Evolutionary conservation across 30 jellyfish, hydroid and myxozoan species (phyloP).

Genomic region (Aurelia aurita): DNA sequence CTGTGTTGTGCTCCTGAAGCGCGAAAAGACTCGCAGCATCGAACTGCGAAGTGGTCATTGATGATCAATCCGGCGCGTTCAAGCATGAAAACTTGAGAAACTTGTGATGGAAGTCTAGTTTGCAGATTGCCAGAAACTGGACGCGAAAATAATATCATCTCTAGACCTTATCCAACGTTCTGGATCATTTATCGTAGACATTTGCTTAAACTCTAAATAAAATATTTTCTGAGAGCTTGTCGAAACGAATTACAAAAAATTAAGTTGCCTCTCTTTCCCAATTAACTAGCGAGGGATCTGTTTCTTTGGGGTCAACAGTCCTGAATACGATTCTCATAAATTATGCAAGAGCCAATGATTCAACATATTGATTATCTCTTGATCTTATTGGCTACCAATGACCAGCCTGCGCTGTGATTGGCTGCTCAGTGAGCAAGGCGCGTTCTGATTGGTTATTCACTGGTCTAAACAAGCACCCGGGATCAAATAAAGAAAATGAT

Average conservation of each 20-base stretch:
- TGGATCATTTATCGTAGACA: too few species aligned
- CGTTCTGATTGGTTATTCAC: slow-evolving; percentile 59
- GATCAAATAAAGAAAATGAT: slow-evolving; percentile 60
- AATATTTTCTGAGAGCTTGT: background rate
- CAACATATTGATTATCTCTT: slow-evolving; percentile 32
- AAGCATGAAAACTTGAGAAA: too few species aligned
- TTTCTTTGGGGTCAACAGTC: slow-evolving; percentile 49
- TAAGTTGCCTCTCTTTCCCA: too few species aligned
- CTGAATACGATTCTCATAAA: slow-evolving; percentile 46
- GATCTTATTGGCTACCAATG: slow-evolving; percentile 34
- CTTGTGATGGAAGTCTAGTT: too few species aligned
- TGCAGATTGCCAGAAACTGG: too few species aligned
- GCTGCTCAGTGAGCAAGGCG: slow-evolving; percentile 46
- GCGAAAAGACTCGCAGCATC: too few species aligned
- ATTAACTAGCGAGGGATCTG: background rate
- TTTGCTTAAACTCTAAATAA: background rate
- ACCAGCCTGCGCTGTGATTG: slow-evolving; percentile 57
- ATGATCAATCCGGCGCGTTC: too few species aligned
- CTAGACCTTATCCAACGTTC: too few species aligned
- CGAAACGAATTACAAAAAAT: too few species aligned
- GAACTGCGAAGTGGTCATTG: too few species aligned
- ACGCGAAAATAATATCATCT: too few species aligned
- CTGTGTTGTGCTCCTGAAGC: too few species aligned
- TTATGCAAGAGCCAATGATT: slow-evolving; percentile 55
- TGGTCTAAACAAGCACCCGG: slow-evolving; percentile 37